Conservation (phyloP, 2,888 invertebrate genomes). For the Drosophila algonquin region DNA sequence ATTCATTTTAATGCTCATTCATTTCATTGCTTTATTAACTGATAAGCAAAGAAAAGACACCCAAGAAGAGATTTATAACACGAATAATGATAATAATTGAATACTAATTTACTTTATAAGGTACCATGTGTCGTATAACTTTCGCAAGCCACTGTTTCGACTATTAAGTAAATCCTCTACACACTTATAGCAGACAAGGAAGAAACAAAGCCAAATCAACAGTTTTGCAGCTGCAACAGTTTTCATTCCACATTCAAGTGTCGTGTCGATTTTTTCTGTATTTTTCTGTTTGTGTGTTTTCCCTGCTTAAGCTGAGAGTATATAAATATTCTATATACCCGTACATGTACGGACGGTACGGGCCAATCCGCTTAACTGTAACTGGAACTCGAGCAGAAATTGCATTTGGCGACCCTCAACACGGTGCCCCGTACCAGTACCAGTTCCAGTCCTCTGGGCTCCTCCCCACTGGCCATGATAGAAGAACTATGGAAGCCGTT, state of each 20-base stretch:
- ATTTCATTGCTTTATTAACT: too few relatives aligned
- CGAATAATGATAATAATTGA: too few relatives aligned
- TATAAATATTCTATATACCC: slow-evolving; percentile 47
- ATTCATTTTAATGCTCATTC: too few relatives aligned
- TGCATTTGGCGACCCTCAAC: slow-evolving; percentile 60
- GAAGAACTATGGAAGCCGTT: slow-evolving; percentile 27
- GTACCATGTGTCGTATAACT: neutral
- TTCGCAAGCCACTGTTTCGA: slow-evolving; percentile 13
- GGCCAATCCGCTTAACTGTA: slow-evolving; percentile 74
- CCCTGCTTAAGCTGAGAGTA: slow-evolving; percentile 37
- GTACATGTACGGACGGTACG: slow-evolving; percentile 61
- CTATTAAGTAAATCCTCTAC: slow-evolving; percentile 23
- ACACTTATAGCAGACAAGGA: slow-evolving; percentile 17
- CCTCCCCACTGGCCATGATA: neutral
- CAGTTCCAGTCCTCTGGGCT: neutral
- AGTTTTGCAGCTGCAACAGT: slow-evolving; percentile 28
- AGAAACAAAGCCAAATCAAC: slow-evolving; percentile 24
- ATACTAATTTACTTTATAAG: too few relatives aligned
- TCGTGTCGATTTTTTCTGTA: slow-evolving; percentile 22
- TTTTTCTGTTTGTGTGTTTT: slow-evolving; percentile 16
- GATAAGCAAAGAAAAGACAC: too few relatives aligned
- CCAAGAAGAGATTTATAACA: too few relatives aligned
- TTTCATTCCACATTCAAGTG: slow-evolving; percentile 19
- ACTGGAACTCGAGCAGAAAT: slow-evolving; percentile 69
- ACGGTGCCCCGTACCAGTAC: slow-evolving; percentile 9